phyloP scores from a whole-genome alignment of 2,113 vertebrate genomes.

The Bos indicus region DNA sequence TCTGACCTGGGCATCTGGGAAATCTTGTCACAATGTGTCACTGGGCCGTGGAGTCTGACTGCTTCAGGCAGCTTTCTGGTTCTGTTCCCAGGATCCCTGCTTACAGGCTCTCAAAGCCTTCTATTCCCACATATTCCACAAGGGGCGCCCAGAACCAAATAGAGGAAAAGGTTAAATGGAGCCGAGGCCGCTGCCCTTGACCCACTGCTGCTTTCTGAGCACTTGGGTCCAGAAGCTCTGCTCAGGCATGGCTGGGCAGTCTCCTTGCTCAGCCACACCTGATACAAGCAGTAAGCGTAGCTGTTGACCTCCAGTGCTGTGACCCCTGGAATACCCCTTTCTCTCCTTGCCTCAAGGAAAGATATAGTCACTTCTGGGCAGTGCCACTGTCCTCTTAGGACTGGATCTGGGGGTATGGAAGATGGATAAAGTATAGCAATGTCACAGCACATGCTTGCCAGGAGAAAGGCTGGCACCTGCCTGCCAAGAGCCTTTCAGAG shows the following conservation, averaged over 20 bases:
- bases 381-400: background rate
- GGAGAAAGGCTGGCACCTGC: background rate
- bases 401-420: background rate
- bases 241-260: background rate
- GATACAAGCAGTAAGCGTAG: background rate
- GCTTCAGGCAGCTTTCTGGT: background rate
- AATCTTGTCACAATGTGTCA: background rate
- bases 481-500: background rate
- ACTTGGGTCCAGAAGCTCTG: background rate
- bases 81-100: background rate
- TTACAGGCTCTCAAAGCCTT: background rate
- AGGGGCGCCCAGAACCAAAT: background rate
- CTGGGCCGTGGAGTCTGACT: background rate
- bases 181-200: background rate
- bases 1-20: background rate
- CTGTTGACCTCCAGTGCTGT: background rate
- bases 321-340: background rate
- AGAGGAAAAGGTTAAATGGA: background rate
- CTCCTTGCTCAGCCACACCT: background rate
- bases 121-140: background rate
- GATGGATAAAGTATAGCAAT: background rate
- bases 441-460: background rate
- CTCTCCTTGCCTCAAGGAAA: background rate
- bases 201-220: background rate
- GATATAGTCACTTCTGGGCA: background rate